A percentile compares a stretch with the other conserved stretches of the same genome.
Conservation (phyloP, 2,797 vertebrate species). For the Channa striata region DNA sequence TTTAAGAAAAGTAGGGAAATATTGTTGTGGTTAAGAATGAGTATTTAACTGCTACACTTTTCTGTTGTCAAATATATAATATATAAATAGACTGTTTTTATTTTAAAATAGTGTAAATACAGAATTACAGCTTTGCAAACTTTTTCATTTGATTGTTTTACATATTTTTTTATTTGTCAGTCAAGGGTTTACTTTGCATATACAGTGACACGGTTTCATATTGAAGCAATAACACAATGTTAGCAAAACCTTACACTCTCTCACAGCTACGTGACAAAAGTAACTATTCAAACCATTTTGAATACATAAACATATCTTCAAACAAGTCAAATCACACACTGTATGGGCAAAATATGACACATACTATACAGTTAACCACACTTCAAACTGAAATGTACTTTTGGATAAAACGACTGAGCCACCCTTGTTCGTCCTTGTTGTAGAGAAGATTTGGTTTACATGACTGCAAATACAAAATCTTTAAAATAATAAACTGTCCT, state of each 20-base stretch:
- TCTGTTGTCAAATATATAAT: background rate
- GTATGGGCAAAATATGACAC: slow-evolving; percentile 31
- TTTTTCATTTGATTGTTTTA: background rate
- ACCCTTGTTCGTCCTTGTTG: slow-evolving; percentile 51
- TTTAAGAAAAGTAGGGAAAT: slow-evolving; percentile 5
- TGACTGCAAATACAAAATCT: background rate
- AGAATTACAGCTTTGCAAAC: background rate
- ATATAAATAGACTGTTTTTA: too few species aligned
- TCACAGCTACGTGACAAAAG: slow-evolving; percentile 7
- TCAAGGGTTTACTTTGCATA: too few species aligned
- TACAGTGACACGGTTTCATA: too few species aligned
- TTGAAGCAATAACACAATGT: background rate
- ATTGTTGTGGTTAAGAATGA: background rate
- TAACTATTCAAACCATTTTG: background rate
- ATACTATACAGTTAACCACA: slow-evolving; percentile 40
- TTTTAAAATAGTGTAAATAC: background rate
- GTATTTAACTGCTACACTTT: slow-evolving; percentile 9
- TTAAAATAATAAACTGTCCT: slow-evolving; percentile 6
- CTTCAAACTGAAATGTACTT: slow-evolving; percentile 22
- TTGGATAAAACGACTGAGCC: slow-evolving; percentile 42
- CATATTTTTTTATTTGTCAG: background rate
- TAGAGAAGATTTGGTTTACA: slow-evolving; percentile 20
- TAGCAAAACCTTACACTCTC: background rate
- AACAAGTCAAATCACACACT: background rate
- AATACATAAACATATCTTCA: background rate